A percentile compares a stretch with the other conserved stretches of the same genome.
These are phyloP conservation scores for Lepidostoma basale DNA, from an alignment of 1,140 invertebrate genomes.

Conservation along the genomic window DNA sequence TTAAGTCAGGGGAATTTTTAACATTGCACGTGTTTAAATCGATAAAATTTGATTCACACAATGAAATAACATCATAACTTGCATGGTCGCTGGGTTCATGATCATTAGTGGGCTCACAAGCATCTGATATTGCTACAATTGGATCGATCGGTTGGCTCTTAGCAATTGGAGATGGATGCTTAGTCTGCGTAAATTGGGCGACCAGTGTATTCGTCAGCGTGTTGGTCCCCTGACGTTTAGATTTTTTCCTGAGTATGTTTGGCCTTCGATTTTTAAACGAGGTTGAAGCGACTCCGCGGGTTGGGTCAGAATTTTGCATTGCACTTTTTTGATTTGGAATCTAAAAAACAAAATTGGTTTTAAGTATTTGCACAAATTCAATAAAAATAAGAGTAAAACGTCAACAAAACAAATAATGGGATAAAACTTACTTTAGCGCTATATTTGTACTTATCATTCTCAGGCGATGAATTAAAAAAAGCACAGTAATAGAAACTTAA, in stretches of 20 bases:
- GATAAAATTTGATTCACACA: no score
- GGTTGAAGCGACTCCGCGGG: constrained; percentile 21
- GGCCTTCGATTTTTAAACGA: constrained; percentile 39
- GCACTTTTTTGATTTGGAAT: constrained; percentile 28
- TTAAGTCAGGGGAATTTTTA: no score
- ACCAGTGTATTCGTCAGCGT: background rate
- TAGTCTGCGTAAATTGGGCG: no score
- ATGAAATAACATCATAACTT: no score
- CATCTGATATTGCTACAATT: no score
- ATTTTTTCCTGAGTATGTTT: constrained; percentile 35
- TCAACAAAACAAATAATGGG: background rate
- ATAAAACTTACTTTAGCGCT: constrained; percentile 20
- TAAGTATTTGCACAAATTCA: background rate
- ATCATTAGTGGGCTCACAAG: no score
- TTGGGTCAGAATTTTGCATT: constrained; percentile 36
- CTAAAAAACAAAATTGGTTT: constrained; percentile 10
- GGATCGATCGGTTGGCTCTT: no score
- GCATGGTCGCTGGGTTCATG: no score
- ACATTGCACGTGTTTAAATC: no score
- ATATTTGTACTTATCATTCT: constrained; percentile 38
- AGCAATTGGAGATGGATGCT: no score
- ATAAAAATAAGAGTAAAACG: background rate
- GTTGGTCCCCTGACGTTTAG: background rate
- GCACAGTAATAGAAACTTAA: constrained; percentile 24
- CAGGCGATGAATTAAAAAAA: constrained; percentile 33